phyloP scores from a whole-genome alignment of 2,113 vertebrate genomes.

The Tiliqua scincoides region DNA sequence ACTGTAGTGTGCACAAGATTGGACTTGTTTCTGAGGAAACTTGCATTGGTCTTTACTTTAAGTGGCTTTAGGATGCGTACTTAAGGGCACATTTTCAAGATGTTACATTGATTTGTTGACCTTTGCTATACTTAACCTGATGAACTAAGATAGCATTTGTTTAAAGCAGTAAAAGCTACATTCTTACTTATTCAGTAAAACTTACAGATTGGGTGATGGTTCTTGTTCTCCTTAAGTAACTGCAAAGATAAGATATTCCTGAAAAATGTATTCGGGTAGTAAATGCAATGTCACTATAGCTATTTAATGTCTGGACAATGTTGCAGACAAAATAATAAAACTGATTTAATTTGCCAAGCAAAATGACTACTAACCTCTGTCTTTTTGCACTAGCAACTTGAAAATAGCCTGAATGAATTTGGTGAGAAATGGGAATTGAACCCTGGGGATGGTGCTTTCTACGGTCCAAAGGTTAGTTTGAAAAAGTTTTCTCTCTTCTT shows the following conservation, averaged over 20 bases:
- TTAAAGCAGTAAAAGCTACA: background rate
- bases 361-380: background rate
- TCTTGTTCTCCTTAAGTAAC: background rate
- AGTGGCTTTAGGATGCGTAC: background rate
- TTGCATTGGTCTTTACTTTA: too few species aligned
- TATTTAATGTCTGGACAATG: background rate
- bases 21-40: too few species aligned
- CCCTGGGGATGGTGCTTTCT: slow-evolving; percentile 96
- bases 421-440: slow-evolving; percentile 96
- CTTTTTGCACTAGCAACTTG: slow-evolving; percentile 88
- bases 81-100: background rate
- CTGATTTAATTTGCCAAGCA: background rate
- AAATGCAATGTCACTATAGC: background rate
- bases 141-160: background rate
- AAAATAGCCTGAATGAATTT: slow-evolving; percentile 95
- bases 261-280: background rate
- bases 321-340: background rate
- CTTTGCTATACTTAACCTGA: background rate
- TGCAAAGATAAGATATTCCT: background rate
- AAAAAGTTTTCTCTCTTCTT: background rate
- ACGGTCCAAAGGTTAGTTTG: slow-evolving; percentile 92
- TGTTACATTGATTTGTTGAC: background rate
- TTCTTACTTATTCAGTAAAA: background rate
- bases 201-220: too few species aligned
- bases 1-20: too few species aligned